phyloP scores from a whole-genome alignment of 2,113 vertebrate genomes.

The Helogale parvula region DNA sequence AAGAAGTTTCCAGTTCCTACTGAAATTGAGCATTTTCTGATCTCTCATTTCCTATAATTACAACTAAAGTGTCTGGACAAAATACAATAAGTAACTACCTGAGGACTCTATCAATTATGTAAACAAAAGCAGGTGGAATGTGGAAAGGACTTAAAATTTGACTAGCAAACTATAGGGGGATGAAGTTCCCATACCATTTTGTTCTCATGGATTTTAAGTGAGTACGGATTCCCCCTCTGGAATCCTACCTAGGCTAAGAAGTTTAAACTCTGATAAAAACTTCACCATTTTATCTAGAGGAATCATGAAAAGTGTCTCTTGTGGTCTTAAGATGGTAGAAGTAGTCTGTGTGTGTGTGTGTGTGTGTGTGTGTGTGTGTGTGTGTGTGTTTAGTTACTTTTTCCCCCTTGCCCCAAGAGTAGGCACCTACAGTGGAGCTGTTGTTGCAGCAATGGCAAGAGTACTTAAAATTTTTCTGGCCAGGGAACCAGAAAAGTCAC shows the following conservation, averaged over 20 bases:
- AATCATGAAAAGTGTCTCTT: background rate
- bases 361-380: background rate
- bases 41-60: background rate
- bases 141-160: background rate
- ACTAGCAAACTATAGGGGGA: no score
- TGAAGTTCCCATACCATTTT: background rate
- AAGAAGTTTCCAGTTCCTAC: background rate
- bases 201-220: background rate
- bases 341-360: background rate
- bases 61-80: background rate
- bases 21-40: background rate
- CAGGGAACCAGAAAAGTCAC: background rate
- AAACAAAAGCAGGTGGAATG: background rate
- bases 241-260: background rate
- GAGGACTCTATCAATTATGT: background rate
- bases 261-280: background rate
- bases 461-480: background rate
- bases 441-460: background rate
- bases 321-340: background rate
- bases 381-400: background rate
- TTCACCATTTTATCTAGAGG: background rate
- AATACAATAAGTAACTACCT: background rate
- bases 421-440: background rate
- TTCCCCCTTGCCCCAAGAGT: background rate
- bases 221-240: background rate